Base-by-base conservation (phyloP, 2,797 vertebrate genomes). In the Holocentrus rufus region DNA sequence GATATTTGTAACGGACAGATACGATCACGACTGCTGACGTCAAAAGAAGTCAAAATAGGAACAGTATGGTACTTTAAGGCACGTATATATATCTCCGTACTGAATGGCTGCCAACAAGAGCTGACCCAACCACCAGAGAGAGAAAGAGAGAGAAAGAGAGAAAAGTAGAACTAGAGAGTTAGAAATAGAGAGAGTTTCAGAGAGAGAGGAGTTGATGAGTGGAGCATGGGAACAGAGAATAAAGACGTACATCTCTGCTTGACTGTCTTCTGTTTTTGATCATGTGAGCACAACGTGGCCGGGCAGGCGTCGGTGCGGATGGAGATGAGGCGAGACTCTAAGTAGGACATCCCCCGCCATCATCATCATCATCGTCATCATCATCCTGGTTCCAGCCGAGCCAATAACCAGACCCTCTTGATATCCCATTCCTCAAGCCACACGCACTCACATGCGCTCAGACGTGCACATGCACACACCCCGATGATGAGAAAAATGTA, bases 401-500 rank as follows among this genome's bases (percentile, higher is more conserved):
- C 90, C 90, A 91, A 91, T 90, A 91, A 91, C 74, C 89, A 89
- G 86, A 67, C 72, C 34, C 42, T 76, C 80, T 86, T 91, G 90
- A 92, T 91, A 90, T 90, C 87, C 65, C 27, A 14, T 77, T 88
- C 84, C 69, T 82, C 81, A 36, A 85, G 86, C 86, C 83, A 90
- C 76, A 27, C 60, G 80, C 80, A 69, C 74, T 61, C 77, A 34
- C 55, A 57, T 5, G 0, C 2, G 2, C 80, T 53, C 72, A 22
- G 53, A 71, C 5, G 57, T 69, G 75, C 85, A 74, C 54, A 60
- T 65, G 67, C 77, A 73, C 81, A 80, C 76, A 86, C 89, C 82
- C 61, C 31, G 76, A 83, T 72, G 85, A 93, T 91, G 89, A 92
- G 87, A 88, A 91, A 83, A 89, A 89, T 73, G 66, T 92, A 92